Evolutionary conservation across 1,140 invertebrate genomes (phyloP).

Genomic region (Caenorhabditis elegans): DNA sequence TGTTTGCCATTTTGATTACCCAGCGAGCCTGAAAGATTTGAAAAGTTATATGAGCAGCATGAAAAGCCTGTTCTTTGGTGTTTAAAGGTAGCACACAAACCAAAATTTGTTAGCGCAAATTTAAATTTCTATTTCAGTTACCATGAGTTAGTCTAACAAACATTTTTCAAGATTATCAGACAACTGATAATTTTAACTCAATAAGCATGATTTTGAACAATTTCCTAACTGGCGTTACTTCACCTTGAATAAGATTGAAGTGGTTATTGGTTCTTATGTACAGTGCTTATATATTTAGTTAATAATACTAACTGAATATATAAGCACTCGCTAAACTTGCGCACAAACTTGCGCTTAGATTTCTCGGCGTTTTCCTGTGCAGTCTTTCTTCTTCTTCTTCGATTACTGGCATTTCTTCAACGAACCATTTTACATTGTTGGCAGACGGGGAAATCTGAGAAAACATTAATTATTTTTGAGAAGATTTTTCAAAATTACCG

Average conservation of each 20-base stretch:
- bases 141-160: no score
- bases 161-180: no score
- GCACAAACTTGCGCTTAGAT: neutral
- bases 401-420: conserved; percentile 6
- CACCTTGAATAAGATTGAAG: no score
- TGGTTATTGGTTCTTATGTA: no score
- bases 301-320: no score
- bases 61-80: neutral
- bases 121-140: no score
- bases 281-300: no score
- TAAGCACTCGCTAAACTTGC: neutral
- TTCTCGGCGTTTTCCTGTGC: neutral
- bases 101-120: no score
- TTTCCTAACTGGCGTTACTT: no score
- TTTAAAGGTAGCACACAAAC: no score
- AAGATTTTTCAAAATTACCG: neutral
- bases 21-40: neutral
- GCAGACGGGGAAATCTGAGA: neutral
- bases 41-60: neutral
- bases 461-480: neutral
- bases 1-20: neutral
- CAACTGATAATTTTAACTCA: no score
- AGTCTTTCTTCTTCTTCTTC: neutral
- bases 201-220: no score
- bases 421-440: conserved; percentile 6